Evolutionary conservation across 2,113 vertebrate genomes (phyloP).

Genomic region (Neolamprologus hecqui): DNA sequence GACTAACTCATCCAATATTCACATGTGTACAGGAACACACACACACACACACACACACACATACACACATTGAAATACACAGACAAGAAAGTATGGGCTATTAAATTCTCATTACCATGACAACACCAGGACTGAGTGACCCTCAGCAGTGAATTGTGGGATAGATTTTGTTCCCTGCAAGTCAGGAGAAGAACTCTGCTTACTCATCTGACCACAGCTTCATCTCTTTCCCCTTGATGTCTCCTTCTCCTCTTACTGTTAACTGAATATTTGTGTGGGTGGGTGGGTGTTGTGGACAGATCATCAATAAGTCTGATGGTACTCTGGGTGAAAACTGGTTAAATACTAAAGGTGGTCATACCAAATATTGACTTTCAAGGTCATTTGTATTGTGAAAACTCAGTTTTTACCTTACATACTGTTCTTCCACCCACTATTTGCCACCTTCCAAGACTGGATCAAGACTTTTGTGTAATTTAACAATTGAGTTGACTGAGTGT

Average conservation of each 20-base stretch:
- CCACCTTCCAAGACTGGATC: neutral
- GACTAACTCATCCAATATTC: neutral
- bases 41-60: neutral
- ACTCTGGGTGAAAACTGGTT: neutral
- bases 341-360: neutral
- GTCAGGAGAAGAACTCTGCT: constrained; percentile 31
- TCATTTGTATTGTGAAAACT: neutral
- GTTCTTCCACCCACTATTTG: neutral
- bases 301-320: neutral
- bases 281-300: neutral
- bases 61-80: neutral
- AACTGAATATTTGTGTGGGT: neutral
- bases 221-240: constrained; percentile 18
- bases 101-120: constrained; percentile 32
- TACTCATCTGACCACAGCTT: constrained; percentile 29
- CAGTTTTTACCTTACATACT: neutral
- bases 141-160: constrained; percentile 1
- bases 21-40: neutral
- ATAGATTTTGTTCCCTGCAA: neutral
- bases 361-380: neutral
- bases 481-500: neutral
- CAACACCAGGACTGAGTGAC: constrained; percentile 22
- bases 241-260: constrained; percentile 24
- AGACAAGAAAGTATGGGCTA: neutral
- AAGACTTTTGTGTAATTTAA: neutral